Evolutionary conservation across 2,113 vertebrate genomes (phyloP).

Genomic region (Xiphophorus maculatus): DNA sequence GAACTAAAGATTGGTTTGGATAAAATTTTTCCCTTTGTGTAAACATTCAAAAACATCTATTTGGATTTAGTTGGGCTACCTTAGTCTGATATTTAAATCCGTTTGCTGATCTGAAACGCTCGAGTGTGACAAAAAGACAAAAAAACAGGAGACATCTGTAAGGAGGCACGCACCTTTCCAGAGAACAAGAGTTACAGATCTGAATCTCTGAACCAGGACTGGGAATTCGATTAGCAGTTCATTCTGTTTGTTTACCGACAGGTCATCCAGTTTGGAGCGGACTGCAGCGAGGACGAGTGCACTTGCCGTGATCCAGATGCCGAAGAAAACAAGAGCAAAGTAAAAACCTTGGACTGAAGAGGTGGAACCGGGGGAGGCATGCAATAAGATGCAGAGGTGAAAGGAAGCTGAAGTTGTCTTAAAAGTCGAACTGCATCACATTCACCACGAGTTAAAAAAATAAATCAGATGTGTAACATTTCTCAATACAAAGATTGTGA

Average conservation of each 20-base stretch:
- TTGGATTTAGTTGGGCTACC: not conserved
- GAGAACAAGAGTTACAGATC: not conserved
- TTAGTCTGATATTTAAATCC: not conserved
- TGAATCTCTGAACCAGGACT: not conserved
- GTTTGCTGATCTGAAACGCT: not conserved
- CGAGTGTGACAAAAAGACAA: not conserved
- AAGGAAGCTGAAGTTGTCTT: constrained; percentile 44
- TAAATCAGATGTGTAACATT: constrained; percentile 17
- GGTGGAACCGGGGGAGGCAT: constrained; percentile 42
- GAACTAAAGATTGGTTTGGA: not conserved
- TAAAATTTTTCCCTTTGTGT: not conserved
- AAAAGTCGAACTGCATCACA: constrained; percentile 52
- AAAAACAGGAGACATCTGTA: not conserved
- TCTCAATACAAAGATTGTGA: constrained; percentile 22
- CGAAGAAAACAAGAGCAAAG: constrained; percentile 87
- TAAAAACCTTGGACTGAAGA: constrained; percentile 39
- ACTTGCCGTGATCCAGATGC: constrained; percentile 93
- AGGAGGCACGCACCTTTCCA: not conserved
- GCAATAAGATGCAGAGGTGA: constrained; percentile 47
- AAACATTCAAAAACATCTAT: not conserved
- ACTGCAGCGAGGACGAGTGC: constrained; percentile 94
- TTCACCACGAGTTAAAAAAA: constrained; percentile 20
- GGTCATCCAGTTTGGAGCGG: constrained; percentile 94
- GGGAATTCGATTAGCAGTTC: constrained; percentile 3
- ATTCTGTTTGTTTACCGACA: constrained; percentile 65